phyloP scores from a whole-genome alignment of 2,888 invertebrate genomes.

The Oxyscelio sp. region DNA sequence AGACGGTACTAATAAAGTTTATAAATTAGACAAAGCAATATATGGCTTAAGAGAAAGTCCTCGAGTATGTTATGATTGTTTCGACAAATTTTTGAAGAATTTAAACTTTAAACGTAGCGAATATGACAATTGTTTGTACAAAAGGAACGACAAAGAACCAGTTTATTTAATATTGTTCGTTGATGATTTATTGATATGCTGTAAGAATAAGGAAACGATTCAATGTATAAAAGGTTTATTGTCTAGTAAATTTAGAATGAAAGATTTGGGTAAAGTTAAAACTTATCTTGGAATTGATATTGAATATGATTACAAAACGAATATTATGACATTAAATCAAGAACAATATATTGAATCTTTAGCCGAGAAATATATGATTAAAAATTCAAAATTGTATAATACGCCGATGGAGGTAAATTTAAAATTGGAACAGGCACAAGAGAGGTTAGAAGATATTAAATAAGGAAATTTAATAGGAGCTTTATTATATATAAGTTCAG shows the following conservation, averaged over 20 bases:
- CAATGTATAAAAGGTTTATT: conserved; percentile 45
- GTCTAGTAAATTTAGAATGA: conserved; percentile 50
- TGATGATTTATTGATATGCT: conserved; percentile 8
- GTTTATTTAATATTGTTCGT: conserved; percentile 11
- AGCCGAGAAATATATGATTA: conserved; percentile 40
- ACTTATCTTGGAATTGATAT: conserved; percentile 58
- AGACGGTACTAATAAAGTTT: conserved; percentile 49
- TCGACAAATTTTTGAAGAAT: conserved; percentile 61
- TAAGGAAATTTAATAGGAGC: conserved; percentile 61
- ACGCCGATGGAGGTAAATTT: conserved; percentile 58
- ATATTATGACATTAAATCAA: conserved; percentile 41
- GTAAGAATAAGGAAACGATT: background rate
- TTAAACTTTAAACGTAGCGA: conserved; percentile 51
- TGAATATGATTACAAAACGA: conserved; percentile 25
- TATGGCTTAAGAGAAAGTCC: conserved; percentile 76
- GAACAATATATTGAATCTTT: conserved; percentile 41
- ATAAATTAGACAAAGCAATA: conserved; percentile 67
- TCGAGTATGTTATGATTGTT: conserved; percentile 74
- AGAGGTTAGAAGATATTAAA: conserved; percentile 22
- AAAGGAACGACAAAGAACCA: background rate
- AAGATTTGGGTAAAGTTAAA: conserved; percentile 53
- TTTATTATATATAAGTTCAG: conserved; percentile 52
- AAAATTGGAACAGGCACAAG: conserved; percentile 37
- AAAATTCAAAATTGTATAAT: conserved; percentile 33
- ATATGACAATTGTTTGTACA: conserved; percentile 47